phyloP scores from a whole-genome alignment of 2,888 invertebrate species.

The Sphinx pinastri region DNA sequence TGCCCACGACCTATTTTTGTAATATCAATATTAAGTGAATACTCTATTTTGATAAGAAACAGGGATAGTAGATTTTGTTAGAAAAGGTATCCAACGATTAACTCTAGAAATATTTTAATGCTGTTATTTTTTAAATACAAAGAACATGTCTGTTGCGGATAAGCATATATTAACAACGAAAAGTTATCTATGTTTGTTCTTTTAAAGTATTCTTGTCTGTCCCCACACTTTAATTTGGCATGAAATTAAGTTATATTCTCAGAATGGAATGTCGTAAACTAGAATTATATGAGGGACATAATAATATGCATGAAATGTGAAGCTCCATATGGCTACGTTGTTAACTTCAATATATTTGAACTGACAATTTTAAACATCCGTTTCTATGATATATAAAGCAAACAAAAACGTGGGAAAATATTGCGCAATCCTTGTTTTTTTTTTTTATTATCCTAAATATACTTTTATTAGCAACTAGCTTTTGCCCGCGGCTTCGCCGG shows the following conservation, averaged over 20 bases:
- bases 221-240: conserved; percentile 30
- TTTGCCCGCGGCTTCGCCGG: too few species aligned
- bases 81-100: background rate
- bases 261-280: conserved; percentile 28
- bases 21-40: too few species aligned
- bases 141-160: background rate
- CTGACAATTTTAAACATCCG: background rate
- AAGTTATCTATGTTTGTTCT: background rate
- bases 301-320: conserved; percentile 29
- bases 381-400: background rate
- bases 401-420: background rate
- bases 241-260: conserved; percentile 33
- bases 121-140: background rate
- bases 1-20: too few species aligned
- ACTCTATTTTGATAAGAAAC: too few species aligned
- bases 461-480: too few species aligned
- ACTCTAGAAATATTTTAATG: too few species aligned
- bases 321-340: conserved; percentile 22
- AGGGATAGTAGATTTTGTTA: too few species aligned
- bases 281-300: conserved; percentile 26
- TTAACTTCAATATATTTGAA: conserved; percentile 16
- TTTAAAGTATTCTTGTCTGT: conserved; percentile 30
- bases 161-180: background rate
- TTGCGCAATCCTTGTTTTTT: too few species aligned
- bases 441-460: too few species aligned